Percentiles rank a stretch among this genome's conserved stretches.
Evolutionary conservation across 2,797 vertebrate genomes (phyloP).

Genomic region (Phalloptychus januarius): DNA sequence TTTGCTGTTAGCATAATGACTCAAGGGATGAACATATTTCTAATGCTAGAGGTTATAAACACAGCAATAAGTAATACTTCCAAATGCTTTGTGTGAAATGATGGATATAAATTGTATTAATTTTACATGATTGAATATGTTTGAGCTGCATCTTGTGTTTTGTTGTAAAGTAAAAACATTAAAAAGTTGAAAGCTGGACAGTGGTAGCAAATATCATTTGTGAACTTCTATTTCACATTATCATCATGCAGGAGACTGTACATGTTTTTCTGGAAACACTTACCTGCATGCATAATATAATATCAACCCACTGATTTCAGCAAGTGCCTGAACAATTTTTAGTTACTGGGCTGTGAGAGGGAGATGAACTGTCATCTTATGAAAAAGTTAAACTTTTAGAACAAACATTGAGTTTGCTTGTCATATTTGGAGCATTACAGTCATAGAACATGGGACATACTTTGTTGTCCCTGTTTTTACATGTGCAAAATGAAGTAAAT

Average conservation of each 20-base stretch:
- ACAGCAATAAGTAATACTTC: slow-evolving; percentile 16
- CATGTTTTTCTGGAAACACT: background rate
- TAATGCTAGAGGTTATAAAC: slow-evolving; percentile 5
- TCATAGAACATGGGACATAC: background rate
- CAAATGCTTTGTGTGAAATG: background rate
- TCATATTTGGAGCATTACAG: background rate
- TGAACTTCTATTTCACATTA: background rate
- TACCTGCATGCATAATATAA: background rate
- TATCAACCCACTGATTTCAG: background rate
- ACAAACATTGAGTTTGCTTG: background rate
- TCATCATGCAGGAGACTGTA: background rate
- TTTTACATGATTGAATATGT: background rate
- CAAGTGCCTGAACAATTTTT: background rate
- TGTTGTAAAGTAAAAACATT: slow-evolving; percentile 15
- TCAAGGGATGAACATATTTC: slow-evolving; percentile 12
- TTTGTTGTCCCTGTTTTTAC: background rate
- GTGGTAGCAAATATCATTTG: background rate
- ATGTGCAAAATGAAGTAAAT: background rate
- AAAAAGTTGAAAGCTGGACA: background rate
- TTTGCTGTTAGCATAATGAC: slow-evolving; percentile 16
- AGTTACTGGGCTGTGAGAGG: background rate
- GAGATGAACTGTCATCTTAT: background rate
- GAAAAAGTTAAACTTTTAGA: background rate
- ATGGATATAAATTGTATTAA: background rate
- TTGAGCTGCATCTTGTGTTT: background rate